Base-by-base conservation (phyloP, 2,888 invertebrate genomes). In the Acanthoscelides obtectus region DNA sequence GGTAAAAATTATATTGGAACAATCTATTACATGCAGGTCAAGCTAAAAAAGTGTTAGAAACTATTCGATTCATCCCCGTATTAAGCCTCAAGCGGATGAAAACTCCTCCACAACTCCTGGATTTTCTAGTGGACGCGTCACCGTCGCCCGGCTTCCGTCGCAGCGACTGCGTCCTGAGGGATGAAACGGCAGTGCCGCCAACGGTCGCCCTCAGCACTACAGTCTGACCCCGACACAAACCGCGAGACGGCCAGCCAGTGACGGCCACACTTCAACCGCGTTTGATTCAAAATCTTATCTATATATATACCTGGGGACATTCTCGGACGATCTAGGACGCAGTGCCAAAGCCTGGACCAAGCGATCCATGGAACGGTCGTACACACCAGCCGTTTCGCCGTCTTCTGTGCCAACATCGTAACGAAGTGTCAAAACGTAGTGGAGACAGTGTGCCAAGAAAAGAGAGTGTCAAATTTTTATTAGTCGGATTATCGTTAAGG, bases 191-290 rank as follows among this genome's bases (percentile, higher is more conserved):
- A 66, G 81, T 83, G 83, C 80, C 83, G 76, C 79, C 84, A 81
- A 75, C 79, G 83, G 81, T 73, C 79, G 80, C 81, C 82, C 80
- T 80, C 76, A 71, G 77, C 84, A 85, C 79, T 79, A 76, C 80
- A 84, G 83, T 84, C 82, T 84, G 84, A 84, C 84, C 84, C 75
- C 76, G 72, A 75, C 72, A 68, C 25, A 70, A n/a, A 72, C 45
- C 45, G 45, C 45, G 45, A 45, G 45, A 12, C 75, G 73, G 71
- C 75, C 71, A 75, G 75, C 77, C 76, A 76, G 77, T 77, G 73
- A 74, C 75, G 76, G 76, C 75, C 75, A 72, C 71, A 72, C 71
- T 66, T 67, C 67, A 71, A 70, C 72, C 74, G 71, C 67, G 72
- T 72, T 72, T 66, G 45, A 45, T 73, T 71, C 68, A 73, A 74